Base-by-base conservation (phyloP, 2,888 invertebrate genomes). In the Druceiella hillmani region DNA sequence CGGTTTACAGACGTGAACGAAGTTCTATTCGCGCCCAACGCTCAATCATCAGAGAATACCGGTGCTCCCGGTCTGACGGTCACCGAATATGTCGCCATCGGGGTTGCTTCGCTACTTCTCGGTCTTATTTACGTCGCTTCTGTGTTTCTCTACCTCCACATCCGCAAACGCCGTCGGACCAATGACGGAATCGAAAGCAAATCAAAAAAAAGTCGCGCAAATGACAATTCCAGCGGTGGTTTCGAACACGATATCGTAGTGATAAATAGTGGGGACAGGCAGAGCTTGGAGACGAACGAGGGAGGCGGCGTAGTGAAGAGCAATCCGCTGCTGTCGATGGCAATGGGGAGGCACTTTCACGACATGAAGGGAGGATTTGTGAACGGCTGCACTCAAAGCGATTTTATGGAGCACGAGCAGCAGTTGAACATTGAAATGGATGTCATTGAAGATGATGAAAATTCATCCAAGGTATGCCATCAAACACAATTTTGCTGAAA, bases 81-180 rank as follows among this genome's bases (percentile, higher is more conserved):
- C 9, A 75, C 82, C 6, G 89, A 90, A 63, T 89, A 89, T 53
- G 77, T 88, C 12, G 87, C 87, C 1, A 88, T 91, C 40, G 90
- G 86, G 17, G 75, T 88, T 30, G 87, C 87, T 51, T 86, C 89
- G 11, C 70, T 90, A 11, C 69, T 90, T n/a, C 68, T 91, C n/a
- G 89, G 88, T 1, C 71, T 90, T 17, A 84, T 90, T 50, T 91
- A 91, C 61, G 84, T 90, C 11, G 85, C 87, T 1, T 89, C 89
- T 3, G 86, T 90, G 13, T 83, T 88, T 43, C 72, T 90, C 9
- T 91, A 88, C 56, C 59, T 91, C 29, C 86, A 87, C 57, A 78
- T 87, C 46, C 75, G 84, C 51, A 84, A 79, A 59, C 71, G 79
- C 25, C 75, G 79, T 48, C 65, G 57, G 55, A 69, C 55, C 49